phyloP scores from a whole-genome alignment of 2,797 vertebrate species.

The Scarus forsteni region DNA sequence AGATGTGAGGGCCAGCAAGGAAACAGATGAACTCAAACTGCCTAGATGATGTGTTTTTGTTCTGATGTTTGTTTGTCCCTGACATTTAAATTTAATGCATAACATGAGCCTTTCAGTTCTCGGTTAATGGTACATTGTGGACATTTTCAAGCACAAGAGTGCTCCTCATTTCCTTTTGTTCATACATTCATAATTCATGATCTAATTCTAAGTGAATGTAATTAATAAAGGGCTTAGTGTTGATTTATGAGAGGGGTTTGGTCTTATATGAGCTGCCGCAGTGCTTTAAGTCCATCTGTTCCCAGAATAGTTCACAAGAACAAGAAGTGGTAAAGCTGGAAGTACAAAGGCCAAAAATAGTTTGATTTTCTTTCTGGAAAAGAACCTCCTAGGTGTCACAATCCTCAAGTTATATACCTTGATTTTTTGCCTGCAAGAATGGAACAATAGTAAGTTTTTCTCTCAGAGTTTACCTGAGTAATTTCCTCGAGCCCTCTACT shows the following conservation, averaged over 20 bases:
- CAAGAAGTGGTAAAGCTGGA: constrained; percentile 21
- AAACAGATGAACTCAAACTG: constrained; percentile 55
- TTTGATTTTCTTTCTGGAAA: too few species aligned
- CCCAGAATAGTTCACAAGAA: constrained; percentile 41
- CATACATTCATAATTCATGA: constrained; percentile 42
- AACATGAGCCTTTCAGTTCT: not conserved
- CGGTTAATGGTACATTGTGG: constrained; percentile 6
- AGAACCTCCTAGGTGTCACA: too few species aligned
- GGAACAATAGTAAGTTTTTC: too few species aligned
- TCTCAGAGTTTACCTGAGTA: too few species aligned
- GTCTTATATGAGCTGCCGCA: constrained; percentile 34
- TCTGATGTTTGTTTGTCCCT: not conserved
- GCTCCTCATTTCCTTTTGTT: not conserved
- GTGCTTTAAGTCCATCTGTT: constrained; percentile 52
- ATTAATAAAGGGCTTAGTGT: constrained; percentile 39
- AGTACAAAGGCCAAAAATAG: too few species aligned
- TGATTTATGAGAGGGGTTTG: constrained; percentile 53
- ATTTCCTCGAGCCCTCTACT: too few species aligned
- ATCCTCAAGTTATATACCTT: too few species aligned
- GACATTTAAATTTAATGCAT: constrained; percentile 4
- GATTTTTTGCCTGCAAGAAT: too few species aligned
- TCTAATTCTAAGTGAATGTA: constrained; percentile 39
- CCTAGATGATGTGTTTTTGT: constrained; percentile 22
- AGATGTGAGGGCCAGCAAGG: constrained; percentile 44
- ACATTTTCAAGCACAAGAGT: constrained; percentile 1